These are phyloP conservation scores for Ammospiza caudacuta DNA, from an alignment of 2,113 vertebrate species.

Conservation along the genomic window DNA sequence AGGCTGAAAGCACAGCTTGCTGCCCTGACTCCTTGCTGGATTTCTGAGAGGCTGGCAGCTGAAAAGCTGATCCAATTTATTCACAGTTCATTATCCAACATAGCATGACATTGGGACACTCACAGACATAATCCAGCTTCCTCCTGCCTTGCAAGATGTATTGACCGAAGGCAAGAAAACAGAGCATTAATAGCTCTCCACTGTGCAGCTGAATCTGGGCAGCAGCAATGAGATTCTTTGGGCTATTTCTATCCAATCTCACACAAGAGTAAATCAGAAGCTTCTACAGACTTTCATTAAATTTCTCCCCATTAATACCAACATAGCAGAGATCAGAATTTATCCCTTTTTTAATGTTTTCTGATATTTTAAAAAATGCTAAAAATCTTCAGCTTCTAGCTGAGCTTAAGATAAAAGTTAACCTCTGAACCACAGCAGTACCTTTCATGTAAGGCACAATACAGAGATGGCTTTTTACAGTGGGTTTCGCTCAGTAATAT, in stretches of 20 bases:
- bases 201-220: conserved; percentile 27
- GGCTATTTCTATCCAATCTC: conserved; percentile 42
- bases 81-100: conserved; percentile 42
- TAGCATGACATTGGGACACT: conserved; percentile 14
- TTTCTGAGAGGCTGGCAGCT: conserved; percentile 25
- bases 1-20: conserved; percentile 56
- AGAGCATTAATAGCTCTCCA: conserved; percentile 35
- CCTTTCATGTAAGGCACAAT: conserved; percentile 45
- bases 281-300: conserved; percentile 23
- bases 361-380: neutral
- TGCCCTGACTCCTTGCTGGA: conserved; percentile 29
- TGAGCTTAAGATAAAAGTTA: conserved; percentile 49
- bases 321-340: neutral
- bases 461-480: neutral
- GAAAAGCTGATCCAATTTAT: conserved; percentile 57
- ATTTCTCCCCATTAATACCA: conserved; percentile 18
- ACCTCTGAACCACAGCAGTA: conserved; percentile 29
- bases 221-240: conserved; percentile 33
- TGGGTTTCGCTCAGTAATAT: rapidly evolving
- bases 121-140: conserved; percentile 53
- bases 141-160: conserved; percentile 37
- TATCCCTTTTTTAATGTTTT: neutral
- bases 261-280: conserved; percentile 46
- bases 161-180: conserved; percentile 17
- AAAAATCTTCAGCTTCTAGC: conserved; percentile 21